Conservation (phyloP, 30 jellyfish, hydroid and myxozoan genomes). For the Aurelia sp. region DNA sequence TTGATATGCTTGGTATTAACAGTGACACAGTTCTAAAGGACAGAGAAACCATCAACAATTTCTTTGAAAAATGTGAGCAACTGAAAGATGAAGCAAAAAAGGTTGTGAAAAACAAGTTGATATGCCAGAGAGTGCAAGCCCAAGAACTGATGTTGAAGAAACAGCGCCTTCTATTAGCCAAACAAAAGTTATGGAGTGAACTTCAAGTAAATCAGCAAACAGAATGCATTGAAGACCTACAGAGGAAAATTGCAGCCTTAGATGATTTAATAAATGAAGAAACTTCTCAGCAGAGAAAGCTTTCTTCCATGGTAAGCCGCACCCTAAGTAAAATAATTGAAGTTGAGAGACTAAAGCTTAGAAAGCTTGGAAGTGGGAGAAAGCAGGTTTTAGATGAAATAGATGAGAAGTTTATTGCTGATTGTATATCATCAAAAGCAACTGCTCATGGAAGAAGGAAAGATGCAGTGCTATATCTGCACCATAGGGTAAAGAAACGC, state of each 20-base stretch:
- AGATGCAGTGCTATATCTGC: slow-evolving; percentile 18
- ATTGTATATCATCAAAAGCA: slow-evolving; percentile 31
- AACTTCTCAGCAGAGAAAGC: background rate
- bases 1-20: slow-evolving; percentile 13
- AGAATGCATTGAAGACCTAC: slow-evolving; percentile 21
- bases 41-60: slow-evolving; percentile 12
- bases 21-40: slow-evolving; percentile 14
- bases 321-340: slow-evolving; percentile 15
- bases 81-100: slow-evolving; percentile 14
- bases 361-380: slow-evolving; percentile 62
- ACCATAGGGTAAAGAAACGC: slow-evolving; percentile 42
- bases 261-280: slow-evolving; percentile 8
- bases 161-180: slow-evolving; percentile 4
- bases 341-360: slow-evolving; percentile 12
- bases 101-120: background rate
- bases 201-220: background rate
- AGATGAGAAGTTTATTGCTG: slow-evolving; percentile 41
- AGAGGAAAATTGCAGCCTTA: background rate
- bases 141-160: slow-evolving; percentile 5
- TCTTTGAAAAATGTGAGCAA: slow-evolving; percentile 6
- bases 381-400: slow-evolving; percentile 46
- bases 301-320: slow-evolving; percentile 13
- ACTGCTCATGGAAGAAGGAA: slow-evolving; percentile 70
- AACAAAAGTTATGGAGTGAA: slow-evolving; percentile 14
- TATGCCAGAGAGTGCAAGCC: background rate